Evolutionary conservation across 2,888 invertebrate species (phyloP), one percentile per base, ranked within the genome.

Genomic region (Brassicogethes aeneus): DNA sequence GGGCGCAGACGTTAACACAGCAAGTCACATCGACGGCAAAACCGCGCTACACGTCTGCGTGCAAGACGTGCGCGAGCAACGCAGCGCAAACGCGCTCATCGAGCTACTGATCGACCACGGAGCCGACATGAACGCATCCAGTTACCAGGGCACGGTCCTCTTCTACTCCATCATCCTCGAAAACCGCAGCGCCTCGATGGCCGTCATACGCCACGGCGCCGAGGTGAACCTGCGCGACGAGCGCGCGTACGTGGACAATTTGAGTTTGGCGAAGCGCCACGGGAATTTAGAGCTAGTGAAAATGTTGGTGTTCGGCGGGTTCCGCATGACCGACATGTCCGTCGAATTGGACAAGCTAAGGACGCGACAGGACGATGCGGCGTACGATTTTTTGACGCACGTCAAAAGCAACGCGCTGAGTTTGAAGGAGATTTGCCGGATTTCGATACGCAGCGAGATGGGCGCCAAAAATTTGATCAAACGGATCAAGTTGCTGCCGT

Each of bases 21-120:
- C 54, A 8, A 65, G 64, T 42, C 57, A 59, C 41, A 59, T 65
- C 31, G 62, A 64, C 44, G 68, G 70, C 12, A 69, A 63, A 54
- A 62, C 66, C 10, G 75, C 76, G 0, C 62, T 82, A n/a, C 81
- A 81, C 52, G 69, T 78, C 41, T 79, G 79, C 34, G 76, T 79
- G 2, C 76, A 79, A 56, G 71, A 70, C 48, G 69, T 76, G 31
- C 63, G 68, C n/a, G 69, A 68, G 29, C 58, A 68, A 2, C 61
- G 68, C n/a, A 66, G 67, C 30, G 76, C 79, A 52, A 70, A 75
- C 51, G 64, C 69, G 43, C 65, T 80, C 48, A 65, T 80, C 29
- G 64, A 69, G 33, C 62, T 69, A 33, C 61, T 68, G 23, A 51
- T 65, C 5, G 45, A 48, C 2, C 52, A 60, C 43, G 59, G 60